Evolutionary conservation across 2,888 invertebrate genomes (phyloP), one percentile per base, ranked within the genome.

Genomic region (Parascotia fuliginaria): DNA sequence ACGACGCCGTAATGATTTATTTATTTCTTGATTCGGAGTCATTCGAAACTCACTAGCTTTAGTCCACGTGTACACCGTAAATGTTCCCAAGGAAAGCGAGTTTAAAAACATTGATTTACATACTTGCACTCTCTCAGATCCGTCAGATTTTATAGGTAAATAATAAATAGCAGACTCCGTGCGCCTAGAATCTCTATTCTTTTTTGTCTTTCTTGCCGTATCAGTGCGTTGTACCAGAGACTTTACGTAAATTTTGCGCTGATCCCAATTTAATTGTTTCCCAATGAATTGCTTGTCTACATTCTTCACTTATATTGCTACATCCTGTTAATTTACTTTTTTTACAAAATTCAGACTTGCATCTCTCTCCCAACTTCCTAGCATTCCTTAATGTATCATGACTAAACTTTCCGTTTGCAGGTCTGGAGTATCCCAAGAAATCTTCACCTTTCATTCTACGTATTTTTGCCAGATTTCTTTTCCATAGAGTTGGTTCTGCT

Each of bases 31-130:
- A 33, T 28, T 39, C 7, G 38, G 15, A 24, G 27, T 39, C 33
- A 33, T 33, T 12, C 33, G 24, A 33, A 38, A 45, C 13, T 33
- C 28, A 34, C 12, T 9, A 12, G 2, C n/a, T 34, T 46, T 46
- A 2, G 12, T 15, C 46, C 46, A 46, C 11, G 45, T 15, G 1
- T 46, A 15, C 3, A 46, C 40, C 3, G 46, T 46, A 34, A 34
- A 40, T 11, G 39, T 33, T 33, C 40, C 40, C 13, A 46, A 24
- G 2, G 28, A 40, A 39, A 46, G 14, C 16, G 46, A 11, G 19
- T 46, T 46, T 34, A 46, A 34, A 34, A 40, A 46, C 40, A 40
- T 46, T 12, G 1, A 9, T 29, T 27, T 46, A 11, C 36, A 36
- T 11, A 36, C 19, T 19, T 34, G 39, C 5, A 39, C 15, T 29